Percentiles rank a stretch among this genome's conserved stretches.
phyloP scores from a whole-genome alignment of 1,140 invertebrate species.

The Tetragnatha versicolor region DNA sequence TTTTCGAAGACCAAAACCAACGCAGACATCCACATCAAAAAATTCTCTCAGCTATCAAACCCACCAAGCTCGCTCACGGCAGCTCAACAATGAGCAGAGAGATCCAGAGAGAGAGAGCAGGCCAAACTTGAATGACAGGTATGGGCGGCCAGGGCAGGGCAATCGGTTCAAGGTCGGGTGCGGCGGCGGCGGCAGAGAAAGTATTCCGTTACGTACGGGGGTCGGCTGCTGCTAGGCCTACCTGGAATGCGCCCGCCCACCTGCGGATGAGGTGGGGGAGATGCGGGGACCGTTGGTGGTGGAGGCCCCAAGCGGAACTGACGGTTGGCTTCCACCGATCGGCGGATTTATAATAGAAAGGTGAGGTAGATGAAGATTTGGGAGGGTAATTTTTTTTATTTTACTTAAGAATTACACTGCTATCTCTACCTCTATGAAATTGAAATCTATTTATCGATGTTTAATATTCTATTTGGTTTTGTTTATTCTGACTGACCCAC shows the following conservation, averaged over 20 bases:
- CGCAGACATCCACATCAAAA: background rate
- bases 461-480: too few species aligned
- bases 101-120: slow-evolving; percentile 1
- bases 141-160: slow-evolving; percentile 8
- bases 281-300: background rate
- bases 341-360: too few species aligned
- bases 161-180: slow-evolving; percentile 44
- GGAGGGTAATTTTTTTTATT: too few species aligned
- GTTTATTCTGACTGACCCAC: too few species aligned
- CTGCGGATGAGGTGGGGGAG: background rate
- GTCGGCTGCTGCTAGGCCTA: background rate
- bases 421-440: too few species aligned
- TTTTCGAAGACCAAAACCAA: too few species aligned
- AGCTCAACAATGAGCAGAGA: background rate
- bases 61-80: background rate
- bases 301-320: background rate
- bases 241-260: background rate
- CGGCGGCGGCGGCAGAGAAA: background rate
- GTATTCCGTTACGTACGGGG: background rate
- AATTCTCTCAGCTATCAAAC: background rate
- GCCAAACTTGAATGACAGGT: slow-evolving; percentile 53
- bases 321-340: too few species aligned
- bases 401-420: too few species aligned
- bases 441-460: too few species aligned
- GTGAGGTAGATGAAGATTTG: too few species aligned